Evolutionary conservation across 2,797 vertebrate species (phyloP).

Genomic region (Aeoliscus strigatus): DNA sequence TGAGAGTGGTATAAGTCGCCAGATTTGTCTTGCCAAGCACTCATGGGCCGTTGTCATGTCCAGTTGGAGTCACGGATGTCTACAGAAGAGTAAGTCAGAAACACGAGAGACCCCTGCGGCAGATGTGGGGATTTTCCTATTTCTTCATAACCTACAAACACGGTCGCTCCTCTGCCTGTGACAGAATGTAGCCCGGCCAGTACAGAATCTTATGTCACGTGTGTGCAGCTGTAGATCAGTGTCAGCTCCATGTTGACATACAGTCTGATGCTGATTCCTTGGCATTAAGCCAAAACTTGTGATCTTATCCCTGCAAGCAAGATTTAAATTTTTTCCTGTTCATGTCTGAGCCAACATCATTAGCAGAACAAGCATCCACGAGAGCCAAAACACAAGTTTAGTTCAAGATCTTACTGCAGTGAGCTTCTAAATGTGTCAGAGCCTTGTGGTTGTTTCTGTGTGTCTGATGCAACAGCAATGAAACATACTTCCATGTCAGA

Average conservation of each 20-base stretch:
- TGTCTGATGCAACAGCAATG: not conserved
- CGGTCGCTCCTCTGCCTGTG: constrained; percentile 8
- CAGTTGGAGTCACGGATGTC: constrained; percentile 26
- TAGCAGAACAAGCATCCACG: too few species aligned
- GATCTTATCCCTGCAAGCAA: not conserved
- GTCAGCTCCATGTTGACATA: not conserved
- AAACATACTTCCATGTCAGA: not conserved
- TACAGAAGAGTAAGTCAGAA: constrained; percentile 24
- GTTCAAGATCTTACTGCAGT: not conserved
- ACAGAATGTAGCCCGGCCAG: constrained; percentile 9
- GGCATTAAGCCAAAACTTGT: not conserved
- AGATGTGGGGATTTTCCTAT: constrained; percentile 14
- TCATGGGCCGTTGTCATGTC: constrained; percentile 17
- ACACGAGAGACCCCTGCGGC: constrained; percentile 20
- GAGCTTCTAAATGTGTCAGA: not conserved
- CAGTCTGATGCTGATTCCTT: not conserved
- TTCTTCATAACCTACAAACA: constrained; percentile 27
- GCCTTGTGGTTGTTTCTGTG: not conserved
- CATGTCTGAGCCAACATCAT: not conserved
- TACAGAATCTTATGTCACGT: constrained; percentile 1
- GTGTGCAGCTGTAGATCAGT: constrained; percentile 2
- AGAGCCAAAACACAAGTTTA: not conserved
- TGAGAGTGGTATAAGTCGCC: too few species aligned
- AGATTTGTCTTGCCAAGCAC: constrained; percentile 17
- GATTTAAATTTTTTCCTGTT: not conserved